phyloP scores from a whole-genome alignment of 2,797 vertebrate species.

The Australoheros facetus region DNA sequence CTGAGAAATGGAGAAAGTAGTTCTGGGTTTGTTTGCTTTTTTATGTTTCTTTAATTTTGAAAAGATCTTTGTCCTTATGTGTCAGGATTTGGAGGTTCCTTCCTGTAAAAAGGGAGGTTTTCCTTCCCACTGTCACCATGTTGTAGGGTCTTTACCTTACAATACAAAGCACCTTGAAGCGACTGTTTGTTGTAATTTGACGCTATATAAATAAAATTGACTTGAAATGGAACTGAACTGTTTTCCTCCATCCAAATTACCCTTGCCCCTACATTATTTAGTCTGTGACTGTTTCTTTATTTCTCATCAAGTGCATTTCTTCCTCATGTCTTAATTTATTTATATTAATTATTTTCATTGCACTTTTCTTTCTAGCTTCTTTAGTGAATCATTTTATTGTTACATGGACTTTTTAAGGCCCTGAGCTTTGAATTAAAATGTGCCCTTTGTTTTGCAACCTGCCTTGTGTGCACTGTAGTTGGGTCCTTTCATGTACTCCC shows the following conservation, averaged over 20 bases:
- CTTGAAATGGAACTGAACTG: not conserved
- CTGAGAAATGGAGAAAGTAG: not conserved
- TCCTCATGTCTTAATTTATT: not conserved
- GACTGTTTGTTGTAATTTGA: no score
- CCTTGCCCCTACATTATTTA: rapidly evolving
- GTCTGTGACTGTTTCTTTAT: not conserved
- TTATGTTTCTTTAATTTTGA: not conserved
- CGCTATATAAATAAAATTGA: no score
- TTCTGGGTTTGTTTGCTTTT: not conserved
- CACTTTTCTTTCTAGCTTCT: not conserved
- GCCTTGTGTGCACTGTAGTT: not conserved
- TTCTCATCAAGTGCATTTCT: not conserved
- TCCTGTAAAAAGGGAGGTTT: no score
- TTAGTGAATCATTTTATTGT: not conserved
- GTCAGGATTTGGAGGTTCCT: not conserved
- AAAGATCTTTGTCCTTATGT: not conserved
- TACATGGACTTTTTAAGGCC: not conserved
- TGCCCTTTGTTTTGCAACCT: not conserved
- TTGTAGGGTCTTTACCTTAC: no score
- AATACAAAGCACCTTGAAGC: no score
- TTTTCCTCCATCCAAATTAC: not conserved
- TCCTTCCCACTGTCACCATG: no score
- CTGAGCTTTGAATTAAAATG: not conserved
- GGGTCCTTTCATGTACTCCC: not conserved
- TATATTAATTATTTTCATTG: not conserved